Evolutionary conservation across 2,888 invertebrate species (phyloP).

Genomic region (Itoplectis maculator): DNA sequence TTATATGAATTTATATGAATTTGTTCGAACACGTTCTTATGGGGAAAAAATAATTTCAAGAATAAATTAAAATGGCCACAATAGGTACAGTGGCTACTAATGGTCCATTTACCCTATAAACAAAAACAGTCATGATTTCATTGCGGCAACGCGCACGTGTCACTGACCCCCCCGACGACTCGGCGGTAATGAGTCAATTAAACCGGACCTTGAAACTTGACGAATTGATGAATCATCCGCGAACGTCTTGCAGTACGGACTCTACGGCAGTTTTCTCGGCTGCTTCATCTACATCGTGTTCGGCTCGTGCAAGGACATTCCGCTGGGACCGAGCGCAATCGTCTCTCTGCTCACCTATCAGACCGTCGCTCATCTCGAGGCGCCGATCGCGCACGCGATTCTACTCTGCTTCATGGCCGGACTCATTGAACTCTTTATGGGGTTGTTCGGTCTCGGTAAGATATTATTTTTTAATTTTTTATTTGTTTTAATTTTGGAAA

Average conservation of each 20-base stretch:
- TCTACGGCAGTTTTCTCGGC: slow-evolving; percentile 97
- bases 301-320: slow-evolving; percentile 96
- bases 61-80: no score
- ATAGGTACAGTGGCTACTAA: no score
- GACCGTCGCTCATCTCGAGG: slow-evolving; percentile 88
- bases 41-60: no score
- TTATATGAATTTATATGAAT: no score
- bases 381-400: slow-evolving; percentile 89
- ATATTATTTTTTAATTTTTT: slow-evolving; percentile 32
- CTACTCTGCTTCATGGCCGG: slow-evolving; percentile 91
- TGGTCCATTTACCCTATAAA: no score
- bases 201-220: neutral
- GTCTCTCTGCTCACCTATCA: slow-evolving; percentile 94
- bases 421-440: slow-evolving; percentile 92
- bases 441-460: slow-evolving; percentile 91
- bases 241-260: slow-evolving; percentile 92
- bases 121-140: neutral
- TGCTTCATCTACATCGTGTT: slow-evolving; percentile 95
- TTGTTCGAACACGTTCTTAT: no score
- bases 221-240: slow-evolving; percentile 18
- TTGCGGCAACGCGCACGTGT: neutral
- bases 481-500: neutral
- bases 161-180: neutral
- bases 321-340: slow-evolving; percentile 97
- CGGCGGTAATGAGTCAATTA: neutral